Conservation (phyloP, 2,113 vertebrate species). For the Eulemur macaco region DNA sequence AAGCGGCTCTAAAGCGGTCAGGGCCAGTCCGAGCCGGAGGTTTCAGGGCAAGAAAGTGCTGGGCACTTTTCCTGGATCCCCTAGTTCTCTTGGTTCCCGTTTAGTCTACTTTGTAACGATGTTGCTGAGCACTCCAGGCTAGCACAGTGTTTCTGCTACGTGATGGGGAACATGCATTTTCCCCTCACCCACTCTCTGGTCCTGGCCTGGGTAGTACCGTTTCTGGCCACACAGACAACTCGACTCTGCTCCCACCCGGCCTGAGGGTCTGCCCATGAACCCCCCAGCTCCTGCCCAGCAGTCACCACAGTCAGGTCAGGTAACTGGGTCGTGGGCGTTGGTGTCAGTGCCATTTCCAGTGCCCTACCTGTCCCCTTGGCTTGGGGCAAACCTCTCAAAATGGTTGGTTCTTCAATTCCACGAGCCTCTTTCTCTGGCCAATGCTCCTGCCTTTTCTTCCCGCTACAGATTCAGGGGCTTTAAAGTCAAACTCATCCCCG, state of each 20-base stretch:
- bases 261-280: neutral
- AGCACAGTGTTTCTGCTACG: no score
- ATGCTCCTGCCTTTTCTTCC: neutral
- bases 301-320: neutral
- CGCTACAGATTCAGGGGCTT: neutral
- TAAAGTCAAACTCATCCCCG: constrained; percentile 60
- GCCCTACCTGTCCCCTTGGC: neutral
- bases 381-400: neutral
- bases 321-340: neutral
- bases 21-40: no score
- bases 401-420: neutral
- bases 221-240: neutral
- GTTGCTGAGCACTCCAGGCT: no score
- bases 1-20: no score
- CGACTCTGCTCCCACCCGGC: neutral
- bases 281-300: neutral
- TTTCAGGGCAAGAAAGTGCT: no score
- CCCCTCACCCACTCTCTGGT: neutral
- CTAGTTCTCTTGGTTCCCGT: no score
- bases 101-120: no score
- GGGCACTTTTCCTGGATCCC: no score
- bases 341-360: neutral
- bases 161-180: no score
- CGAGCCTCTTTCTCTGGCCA: neutral
- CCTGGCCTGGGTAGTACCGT: neutral